phyloP scores from a whole-genome alignment of 2,113 vertebrate genomes.

The Poicephalus meyeri region DNA sequence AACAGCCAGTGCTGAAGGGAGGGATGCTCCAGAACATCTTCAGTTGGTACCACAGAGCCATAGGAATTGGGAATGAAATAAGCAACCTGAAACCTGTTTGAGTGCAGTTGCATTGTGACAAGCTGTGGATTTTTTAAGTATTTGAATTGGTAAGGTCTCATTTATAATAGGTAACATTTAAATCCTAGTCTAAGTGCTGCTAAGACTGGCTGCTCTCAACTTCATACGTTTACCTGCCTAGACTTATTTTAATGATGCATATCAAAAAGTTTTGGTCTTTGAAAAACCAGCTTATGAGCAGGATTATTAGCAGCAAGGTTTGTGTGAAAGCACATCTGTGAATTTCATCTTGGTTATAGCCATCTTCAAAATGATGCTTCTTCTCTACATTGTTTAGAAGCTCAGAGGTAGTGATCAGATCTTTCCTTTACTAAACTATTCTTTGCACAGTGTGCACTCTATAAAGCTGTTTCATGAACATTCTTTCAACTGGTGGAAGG shows the following conservation, averaged over 20 bases:
- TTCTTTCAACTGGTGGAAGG: not conserved
- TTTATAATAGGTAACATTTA: not conserved
- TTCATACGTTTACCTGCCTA: not conserved
- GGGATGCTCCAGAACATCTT: not conserved
- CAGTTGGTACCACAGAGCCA: not conserved
- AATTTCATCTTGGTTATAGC: not conserved
- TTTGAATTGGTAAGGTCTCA: not conserved
- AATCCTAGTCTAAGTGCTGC: not conserved
- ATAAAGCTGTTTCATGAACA: not conserved
- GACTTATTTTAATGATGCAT: not conserved
- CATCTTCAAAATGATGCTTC: not conserved
- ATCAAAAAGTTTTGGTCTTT: not conserved
- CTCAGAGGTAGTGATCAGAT: not conserved
- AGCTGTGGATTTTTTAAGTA: not conserved
- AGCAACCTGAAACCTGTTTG: not conserved
- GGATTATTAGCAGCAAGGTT: not conserved
- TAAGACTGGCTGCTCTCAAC: not conserved
- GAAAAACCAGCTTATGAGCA: rapidly evolving
- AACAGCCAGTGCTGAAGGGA: not conserved
- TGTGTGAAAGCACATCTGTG: not conserved
- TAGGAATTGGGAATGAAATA: not conserved
- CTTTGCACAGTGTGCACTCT: not conserved
- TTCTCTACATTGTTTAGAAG: not conserved
- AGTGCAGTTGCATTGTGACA: not conserved
- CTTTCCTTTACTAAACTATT: not conserved